Base-by-base conservation (phyloP, 2,113 vertebrate species). In the Merops nubicus region DNA sequence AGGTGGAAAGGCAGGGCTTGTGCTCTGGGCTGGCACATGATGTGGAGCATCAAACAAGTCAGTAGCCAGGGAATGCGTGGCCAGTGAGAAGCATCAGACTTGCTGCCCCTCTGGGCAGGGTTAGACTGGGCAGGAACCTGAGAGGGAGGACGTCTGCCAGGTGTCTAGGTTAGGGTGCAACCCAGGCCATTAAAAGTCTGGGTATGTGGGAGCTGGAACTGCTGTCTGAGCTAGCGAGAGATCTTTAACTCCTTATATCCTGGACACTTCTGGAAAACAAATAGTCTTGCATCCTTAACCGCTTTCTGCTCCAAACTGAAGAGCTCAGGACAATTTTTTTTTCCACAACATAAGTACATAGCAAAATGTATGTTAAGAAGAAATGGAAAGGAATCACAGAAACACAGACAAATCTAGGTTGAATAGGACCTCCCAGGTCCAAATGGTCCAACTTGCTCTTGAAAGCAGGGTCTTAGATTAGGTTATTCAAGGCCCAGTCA, bases 161-260 rank as follows among this genome's bases (percentile, higher is more conserved):
- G 74, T 97, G 92, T 95, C 91, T 85, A 94, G 91, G 91, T 89
- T 92, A 94, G 73, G 43, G 93, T 93, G 89, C 86, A 95, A 25
- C 18, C 21, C 40, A 59, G 86, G 73, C 51, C 73, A 15, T 92
- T 92, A 56, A 38, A 77, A 72, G 96, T 92, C 89, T 96, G 86
- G 26, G 8, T 95, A 40, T 75, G 76, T 81, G 69, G 51, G 76
- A 91, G 64, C 63, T 92, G 64, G 68, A 93, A 34, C 50, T 95
- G 34, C 79, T 95, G 57, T 80, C 91, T 95, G 69, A 72, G 15
- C 60, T 83, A 67, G 16, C 2, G 2, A 80, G 72, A 65, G 15
- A 75, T 91, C 51, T 92, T 94, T 86, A 96, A 91, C 54, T 68
- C 85, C 78, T 89, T 81, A 12, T 38, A 6, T 70, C n/a, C 84